Evolutionary conservation across 2,113 vertebrate genomes (phyloP).

Genomic region (Phocoena sinus): DNA sequence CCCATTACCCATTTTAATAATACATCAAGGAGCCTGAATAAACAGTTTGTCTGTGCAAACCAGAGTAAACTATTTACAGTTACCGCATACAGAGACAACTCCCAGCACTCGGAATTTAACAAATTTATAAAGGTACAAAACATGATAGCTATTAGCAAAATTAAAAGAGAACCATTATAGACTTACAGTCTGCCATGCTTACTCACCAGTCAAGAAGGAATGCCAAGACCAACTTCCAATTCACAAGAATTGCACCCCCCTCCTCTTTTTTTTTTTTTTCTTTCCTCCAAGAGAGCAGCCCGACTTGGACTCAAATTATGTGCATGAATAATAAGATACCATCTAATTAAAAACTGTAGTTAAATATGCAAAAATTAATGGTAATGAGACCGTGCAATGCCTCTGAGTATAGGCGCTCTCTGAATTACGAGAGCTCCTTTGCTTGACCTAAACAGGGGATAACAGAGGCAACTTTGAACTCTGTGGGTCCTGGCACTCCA

Average conservation of each 20-base stretch:
- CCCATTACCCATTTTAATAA: conserved; percentile 99
- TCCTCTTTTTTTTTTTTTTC: conserved; percentile 39
- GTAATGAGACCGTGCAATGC: conserved; percentile 99
- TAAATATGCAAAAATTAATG: conserved; percentile 99
- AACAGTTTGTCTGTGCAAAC: conserved; percentile 95
- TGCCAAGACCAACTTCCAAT: conserved; percentile 83
- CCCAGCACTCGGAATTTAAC: conserved; percentile 96
- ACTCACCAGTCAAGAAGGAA: conserved; percentile 83
- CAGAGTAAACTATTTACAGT: conserved; percentile 94
- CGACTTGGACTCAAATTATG: conserved; percentile 97
- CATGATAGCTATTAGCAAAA: conserved; percentile 99
- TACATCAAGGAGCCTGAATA: conserved; percentile 99
- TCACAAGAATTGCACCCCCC: conserved; percentile 78
- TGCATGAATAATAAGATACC: conserved; percentile 99
- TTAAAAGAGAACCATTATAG: conserved; percentile 96
- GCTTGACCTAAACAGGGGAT: conserved; percentile 92
- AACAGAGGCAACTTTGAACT: conserved; percentile 85
- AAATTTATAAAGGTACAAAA: conserved; percentile 99
- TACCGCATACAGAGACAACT: conserved; percentile 91
- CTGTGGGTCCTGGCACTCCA: conserved; percentile 70
- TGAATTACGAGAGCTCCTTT: conserved; percentile 94
- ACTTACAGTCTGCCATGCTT: conserved; percentile 79
- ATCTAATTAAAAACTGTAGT: conserved; percentile 99
- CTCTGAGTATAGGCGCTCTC: conserved; percentile 94
- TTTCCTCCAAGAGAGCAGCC: conserved; percentile 83